Evolutionary conservation across 2,113 vertebrate genomes (phyloP).

Genomic region (Turdus rufiventris): DNA sequence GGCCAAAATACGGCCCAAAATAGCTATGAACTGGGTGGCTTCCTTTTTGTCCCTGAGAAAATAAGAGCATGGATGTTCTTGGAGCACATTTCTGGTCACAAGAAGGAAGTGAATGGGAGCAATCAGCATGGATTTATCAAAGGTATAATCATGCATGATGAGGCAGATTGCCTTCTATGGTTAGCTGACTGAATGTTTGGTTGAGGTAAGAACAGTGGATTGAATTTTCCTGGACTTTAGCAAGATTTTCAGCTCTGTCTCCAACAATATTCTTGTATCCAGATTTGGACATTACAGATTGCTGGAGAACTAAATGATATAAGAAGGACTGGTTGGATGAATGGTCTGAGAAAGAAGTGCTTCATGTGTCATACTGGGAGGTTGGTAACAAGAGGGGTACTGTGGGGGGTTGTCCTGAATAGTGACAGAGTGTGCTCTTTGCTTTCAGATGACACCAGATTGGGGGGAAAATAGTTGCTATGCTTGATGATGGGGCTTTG

Average conservation of each 20-base stretch:
- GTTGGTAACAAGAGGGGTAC: neutral
- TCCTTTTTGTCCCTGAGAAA: neutral
- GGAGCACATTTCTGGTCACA: neutral
- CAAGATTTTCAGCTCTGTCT: neutral
- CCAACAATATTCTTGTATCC: neutral
- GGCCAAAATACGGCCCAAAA: neutral
- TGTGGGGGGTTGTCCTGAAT: neutral
- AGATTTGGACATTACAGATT: neutral
- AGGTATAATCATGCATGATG: neutral
- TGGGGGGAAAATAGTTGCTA: neutral
- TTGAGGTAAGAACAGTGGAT: neutral
- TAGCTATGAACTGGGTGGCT: neutral
- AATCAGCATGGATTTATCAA: neutral
- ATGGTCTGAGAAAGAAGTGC: neutral
- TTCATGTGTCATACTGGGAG: neutral
- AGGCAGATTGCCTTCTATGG: neutral
- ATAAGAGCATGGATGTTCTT: neutral
- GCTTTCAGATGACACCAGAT: neutral
- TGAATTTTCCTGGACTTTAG: neutral
- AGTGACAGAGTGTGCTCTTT: neutral
- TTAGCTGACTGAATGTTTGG: neutral
- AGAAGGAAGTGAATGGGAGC: neutral
- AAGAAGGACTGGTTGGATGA: neutral
- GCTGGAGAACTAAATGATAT: neutral
- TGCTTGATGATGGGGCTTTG: neutral